Base-by-base conservation (phyloP, 2,797 vertebrate species). In the Rhabdophis nuchalis region DNA sequence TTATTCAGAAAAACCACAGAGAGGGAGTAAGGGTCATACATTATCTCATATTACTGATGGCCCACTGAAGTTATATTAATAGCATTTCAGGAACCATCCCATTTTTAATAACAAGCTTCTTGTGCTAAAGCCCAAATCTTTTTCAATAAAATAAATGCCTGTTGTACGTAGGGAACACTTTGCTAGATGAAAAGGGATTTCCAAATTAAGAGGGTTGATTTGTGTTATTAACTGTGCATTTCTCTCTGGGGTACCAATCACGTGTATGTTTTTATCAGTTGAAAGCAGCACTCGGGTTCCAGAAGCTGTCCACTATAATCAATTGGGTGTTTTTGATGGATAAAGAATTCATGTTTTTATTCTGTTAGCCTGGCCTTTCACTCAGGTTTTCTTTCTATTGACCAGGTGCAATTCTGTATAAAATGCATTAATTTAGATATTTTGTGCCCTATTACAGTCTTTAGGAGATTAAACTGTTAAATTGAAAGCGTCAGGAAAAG, bases 381-480 rank as follows among this genome's bases (percentile, higher is more conserved):
- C 77, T 88, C 91, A 56, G 89, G 82, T 93, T 90, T 90, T 88
- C 29, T n/a, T 91, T 57, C 88, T 89, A 61, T 91, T 68, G 82
- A 29, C 10, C 61, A 85, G 14, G 68, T 94, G 57, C 91, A 87
- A 54, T 91, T 92, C 50, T 64, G 90, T 52, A 11, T 0, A 57
- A 92, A 91, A 27, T 29, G 32, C 52, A 86, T 92, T 91, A n/a
- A 94, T 95, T 95, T 54, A 86, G 46, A 90, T 96, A 93, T 93
- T 92, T 58, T 92, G 54, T 90, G 87, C 60, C 60, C 90, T 87
- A 93, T 92, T 68, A 92, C 60, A 93, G 85, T 90, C 87, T 95
- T 92, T 89, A 92, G 93, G 46, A 91, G 86, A 32, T 91, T 94
- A 95, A 90, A 94, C 53, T 46, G 85, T 91, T 94, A 95, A 94